phyloP scores from a whole-genome alignment of 1,140 invertebrate species.

The Listronotus oregonensis region DNA sequence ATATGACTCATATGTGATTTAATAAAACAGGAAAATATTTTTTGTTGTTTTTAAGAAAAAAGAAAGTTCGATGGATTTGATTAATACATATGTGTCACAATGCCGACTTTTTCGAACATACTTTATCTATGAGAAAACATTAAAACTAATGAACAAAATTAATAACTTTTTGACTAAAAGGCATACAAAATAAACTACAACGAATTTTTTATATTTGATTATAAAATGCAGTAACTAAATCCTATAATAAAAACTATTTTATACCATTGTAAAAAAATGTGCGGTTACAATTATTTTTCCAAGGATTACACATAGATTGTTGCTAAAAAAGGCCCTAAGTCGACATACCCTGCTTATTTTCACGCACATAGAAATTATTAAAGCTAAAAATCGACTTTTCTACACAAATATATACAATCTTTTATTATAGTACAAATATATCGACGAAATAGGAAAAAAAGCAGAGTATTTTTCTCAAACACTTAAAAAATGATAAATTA shows the following conservation, averaged over 20 bases:
- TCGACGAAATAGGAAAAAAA: conserved; percentile 10
- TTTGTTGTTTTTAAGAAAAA: too few relatives aligned
- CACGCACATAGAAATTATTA: conserved; percentile 12
- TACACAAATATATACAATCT: conserved; percentile 27
- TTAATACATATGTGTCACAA: too few relatives aligned
- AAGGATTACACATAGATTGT: conserved; percentile 31
- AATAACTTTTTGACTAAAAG: conserved; percentile 19
- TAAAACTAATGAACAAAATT: neutral
- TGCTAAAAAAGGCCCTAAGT: conserved; percentile 19
- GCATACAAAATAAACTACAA: conserved; percentile 29
- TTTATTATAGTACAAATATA: neutral
- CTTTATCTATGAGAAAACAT: neutral
- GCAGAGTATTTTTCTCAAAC: conserved; percentile 25
- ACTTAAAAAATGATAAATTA: conserved; percentile 3
- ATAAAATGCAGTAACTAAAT: conserved; percentile 15
- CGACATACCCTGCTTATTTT: conserved; percentile 27
- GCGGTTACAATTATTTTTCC: conserved; percentile 1
- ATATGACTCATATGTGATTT: too few relatives aligned
- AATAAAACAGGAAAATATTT: too few relatives aligned
- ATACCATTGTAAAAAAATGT: neutral
- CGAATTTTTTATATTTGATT: conserved; percentile 16
- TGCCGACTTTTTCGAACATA: too few relatives aligned
- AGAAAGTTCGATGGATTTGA: too few relatives aligned
- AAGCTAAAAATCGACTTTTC: conserved; percentile 24
- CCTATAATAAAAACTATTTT: conserved; percentile 1